Base-by-base conservation (phyloP, 2,888 invertebrate genomes). In the Epinotia ramella region DNA sequence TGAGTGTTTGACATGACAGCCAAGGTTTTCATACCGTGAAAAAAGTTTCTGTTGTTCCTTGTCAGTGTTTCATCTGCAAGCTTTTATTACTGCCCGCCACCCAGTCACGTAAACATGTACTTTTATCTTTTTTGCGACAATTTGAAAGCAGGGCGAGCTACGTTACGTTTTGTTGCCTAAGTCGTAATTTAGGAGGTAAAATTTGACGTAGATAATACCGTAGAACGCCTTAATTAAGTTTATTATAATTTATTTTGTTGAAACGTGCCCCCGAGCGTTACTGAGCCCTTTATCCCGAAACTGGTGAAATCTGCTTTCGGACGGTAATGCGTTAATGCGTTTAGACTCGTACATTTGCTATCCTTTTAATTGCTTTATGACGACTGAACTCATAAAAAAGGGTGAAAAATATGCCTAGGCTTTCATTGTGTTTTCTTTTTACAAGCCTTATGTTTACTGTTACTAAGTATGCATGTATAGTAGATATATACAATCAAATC, bases 141-240 rank as follows among this genome's bases (percentile, higher is more conserved):
- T 77, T 80, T 83, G 80, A 81, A 84, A 86, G 81, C 82, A 80
- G 76, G 68, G n/a, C n/a, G n/a, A n/a, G n/a, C n/a, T n/a, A 73
- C 78, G 80, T 81, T 82, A 84, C 86, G 90, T 89, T 87, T 83
- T 84, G 82, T 57, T 70, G 49, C 53, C 69, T 62, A 24, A 64
- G 88, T 89, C 91, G 88, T 89, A 91, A 91, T 90, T 87, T 82
- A 86, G 86, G 86, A 85, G 86, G 85, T 85, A 84, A 86, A 89
- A 84, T 89, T 91, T 90, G 86, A 88, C 87, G 82, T 84, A 92
- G 93, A 93, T 93, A 93, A 91, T 90, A 84, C 88, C 86, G 82
- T 84, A 83, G 86, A 85, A 91, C 84, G 86, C 87, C 89, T 93
- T 94, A 92, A 93, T 94, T 93, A 94, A 93, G 86, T 91, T 92